Evolutionary conservation across 1,140 invertebrate genomes (phyloP), one percentile per base, ranked within the genome.

Genomic region (Oryzaephilus surinamensis): DNA sequence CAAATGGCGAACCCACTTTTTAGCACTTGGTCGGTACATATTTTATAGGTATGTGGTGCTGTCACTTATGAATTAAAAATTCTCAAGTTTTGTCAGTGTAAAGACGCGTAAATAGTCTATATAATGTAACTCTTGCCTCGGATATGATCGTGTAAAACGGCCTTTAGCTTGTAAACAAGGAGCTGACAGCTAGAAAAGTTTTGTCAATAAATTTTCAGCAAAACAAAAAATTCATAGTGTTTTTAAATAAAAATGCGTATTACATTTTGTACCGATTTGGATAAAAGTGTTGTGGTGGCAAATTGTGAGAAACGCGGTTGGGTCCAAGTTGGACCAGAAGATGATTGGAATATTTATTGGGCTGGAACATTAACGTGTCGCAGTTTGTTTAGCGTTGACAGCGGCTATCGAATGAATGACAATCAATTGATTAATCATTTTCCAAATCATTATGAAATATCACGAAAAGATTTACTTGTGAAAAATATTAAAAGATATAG

Each of bases 311-410:
- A 91, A 62, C 67, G 90, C 45, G 90, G 88, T 5, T 97, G 91
- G 92, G 69, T 76, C 15, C 84, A 89, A 67, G 91, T 95, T 7
- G 77, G 77, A 11, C 80, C 85, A 1, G 90, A 96, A 47, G 91
- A 97, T 57, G 89, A 95, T 52, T 97, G 91, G 91, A 91, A 95
- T 62, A 91, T 95, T 62, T 95, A 95, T 61, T 97, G 91, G 91
- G 86, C 91, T 2, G 84, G 81, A 6, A 90, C 90, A 5, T 81
- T 85, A 52, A 93, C 84, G 4, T 90, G 90, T 44, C 67, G 90
- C 34, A 89, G 79, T 56, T 76, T 97, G 31, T 96, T 95, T 55
- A 92, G 89, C 57, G 80, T 92, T 1, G 91, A 95, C 55, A 89
- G 80, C 58, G 88, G 89, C 10, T 94, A 93, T 60, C 69, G 91